Evolutionary conservation across 2,888 invertebrate species (phyloP).

Genomic region (Drosophila rubida): DNA sequence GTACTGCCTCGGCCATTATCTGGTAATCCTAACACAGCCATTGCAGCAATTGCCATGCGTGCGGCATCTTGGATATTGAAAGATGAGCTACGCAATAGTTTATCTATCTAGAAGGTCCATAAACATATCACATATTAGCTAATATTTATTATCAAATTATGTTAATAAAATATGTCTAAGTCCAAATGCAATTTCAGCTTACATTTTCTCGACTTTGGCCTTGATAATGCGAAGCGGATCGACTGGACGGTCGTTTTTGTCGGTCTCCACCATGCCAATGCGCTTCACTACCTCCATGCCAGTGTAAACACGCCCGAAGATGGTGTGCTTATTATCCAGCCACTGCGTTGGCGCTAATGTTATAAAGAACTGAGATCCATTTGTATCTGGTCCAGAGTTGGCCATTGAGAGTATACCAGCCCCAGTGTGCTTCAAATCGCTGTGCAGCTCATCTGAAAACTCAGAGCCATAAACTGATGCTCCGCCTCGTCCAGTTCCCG

Average conservation of each 20-base stretch:
- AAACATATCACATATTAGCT: background rate
- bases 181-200: slow-evolving; percentile 17
- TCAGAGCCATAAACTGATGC: slow-evolving; percentile 97
- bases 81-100: slow-evolving; percentile 80
- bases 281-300: slow-evolving; percentile 97
- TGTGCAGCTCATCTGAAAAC: slow-evolving; percentile 98
- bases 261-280: slow-evolving; percentile 97
- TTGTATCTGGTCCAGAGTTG: slow-evolving; percentile 98
- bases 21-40: slow-evolving; percentile 90
- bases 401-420: slow-evolving; percentile 98
- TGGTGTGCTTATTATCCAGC: slow-evolving; percentile 98
- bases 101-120: background rate
- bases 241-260: slow-evolving; percentile 95
- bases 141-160: slow-evolving; percentile 8
- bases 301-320: slow-evolving; percentile 95
- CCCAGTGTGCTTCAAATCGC: slow-evolving; percentile 97
- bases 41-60: slow-evolving; percentile 88
- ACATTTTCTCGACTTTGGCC: slow-evolving; percentile 85
- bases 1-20: slow-evolving; percentile 91
- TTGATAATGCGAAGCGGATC: slow-evolving; percentile 93
- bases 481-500: slow-evolving; percentile 98
- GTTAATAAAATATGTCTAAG: slow-evolving; percentile 1
- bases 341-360: slow-evolving; percentile 98
- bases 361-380: slow-evolving; percentile 99
- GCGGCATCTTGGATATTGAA: slow-evolving; percentile 87